Conservation (phyloP, 2,888 invertebrate genomes). For the Frankliniella fusca region DNA sequence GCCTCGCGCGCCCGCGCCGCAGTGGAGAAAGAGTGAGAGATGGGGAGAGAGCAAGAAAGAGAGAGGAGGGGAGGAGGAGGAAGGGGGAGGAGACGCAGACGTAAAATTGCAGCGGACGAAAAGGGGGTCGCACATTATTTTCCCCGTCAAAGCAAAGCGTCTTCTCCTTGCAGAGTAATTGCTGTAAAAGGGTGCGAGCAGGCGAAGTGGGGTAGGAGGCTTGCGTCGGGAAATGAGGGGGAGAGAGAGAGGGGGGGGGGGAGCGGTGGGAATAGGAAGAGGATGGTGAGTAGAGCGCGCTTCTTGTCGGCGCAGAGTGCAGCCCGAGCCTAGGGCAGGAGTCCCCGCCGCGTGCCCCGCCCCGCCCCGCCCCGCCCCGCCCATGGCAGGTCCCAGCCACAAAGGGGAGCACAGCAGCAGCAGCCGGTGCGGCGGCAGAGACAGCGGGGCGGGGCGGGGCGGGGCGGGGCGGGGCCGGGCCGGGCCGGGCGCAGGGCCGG, state of each 20-base stretch:
- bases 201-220: neutral
- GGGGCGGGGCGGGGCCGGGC: no score
- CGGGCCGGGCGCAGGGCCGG: no score
- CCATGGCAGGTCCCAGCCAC: no score
- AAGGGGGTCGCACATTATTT: conserved; percentile 2
- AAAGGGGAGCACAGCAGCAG: no score
- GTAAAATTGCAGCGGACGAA: neutral
- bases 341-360: neutral
- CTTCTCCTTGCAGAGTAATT: conserved; percentile 4
- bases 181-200: neutral
- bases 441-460: no score
- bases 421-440: no score
- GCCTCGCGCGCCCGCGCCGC: no score
- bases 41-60: neutral
- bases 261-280: neutral
- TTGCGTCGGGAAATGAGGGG: neutral
- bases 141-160: neutral
- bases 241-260: neutral
- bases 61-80: neutral
- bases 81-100: neutral
- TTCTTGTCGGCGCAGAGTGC: neutral
- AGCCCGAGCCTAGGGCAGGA: neutral
- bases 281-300: neutral
- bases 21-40: neutral
- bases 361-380: no score